Evolutionary conservation across 2,797 vertebrate genomes (phyloP), one percentile per base, ranked within the genome.

Genomic region (Dendrocincla fuliginosa): DNA sequence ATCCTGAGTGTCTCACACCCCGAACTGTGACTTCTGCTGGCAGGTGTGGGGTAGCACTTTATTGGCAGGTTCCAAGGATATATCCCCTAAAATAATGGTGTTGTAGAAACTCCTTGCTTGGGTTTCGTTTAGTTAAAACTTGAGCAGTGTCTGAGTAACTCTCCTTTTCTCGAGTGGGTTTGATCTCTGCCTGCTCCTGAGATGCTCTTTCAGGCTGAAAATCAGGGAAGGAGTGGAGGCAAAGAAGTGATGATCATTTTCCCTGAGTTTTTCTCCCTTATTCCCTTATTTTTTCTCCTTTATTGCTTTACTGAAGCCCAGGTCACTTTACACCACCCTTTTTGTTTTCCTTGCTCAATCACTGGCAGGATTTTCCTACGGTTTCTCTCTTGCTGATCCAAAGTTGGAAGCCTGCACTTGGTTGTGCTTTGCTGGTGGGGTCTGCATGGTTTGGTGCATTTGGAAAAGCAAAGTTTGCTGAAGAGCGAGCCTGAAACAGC

Each of bases 381-480:
- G 6, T 82, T 87, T 35, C 71, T 52, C 9, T n/a, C 47, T 44
- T 1, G 2, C 4, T 2, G 0, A 15, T 8, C 20, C 16, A 4
- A 49, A 80, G 33, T 60, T 22, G 47, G 56, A 11, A 28, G 39
- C 22, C 49, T 24, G 24, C 5, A 5, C 20, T 0, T 4, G 1
- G 1, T 11, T 16, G 52, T 22, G 30, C 22, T 79, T 57, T 53
- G 25, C 74, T 12, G 30, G n/a, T 17, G 47, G 13, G 44, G 15
- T 1, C 64, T 33, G 49, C 19, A 1, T 0, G 16, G 35, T 67
- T 4, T 11, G 2, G 30, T 32, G 84, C 47, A 0, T 61, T 89
- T 27, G 67, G 68, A 37, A 56, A 50, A 87, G 75, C 78, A 7
- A 65, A 80, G 42, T 35, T 16, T 9, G 37, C 65, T 4, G 55